Evolutionary conservation across 2,113 vertebrate genomes (phyloP).

Genomic region (Leptobrachium leishanense): DNA sequence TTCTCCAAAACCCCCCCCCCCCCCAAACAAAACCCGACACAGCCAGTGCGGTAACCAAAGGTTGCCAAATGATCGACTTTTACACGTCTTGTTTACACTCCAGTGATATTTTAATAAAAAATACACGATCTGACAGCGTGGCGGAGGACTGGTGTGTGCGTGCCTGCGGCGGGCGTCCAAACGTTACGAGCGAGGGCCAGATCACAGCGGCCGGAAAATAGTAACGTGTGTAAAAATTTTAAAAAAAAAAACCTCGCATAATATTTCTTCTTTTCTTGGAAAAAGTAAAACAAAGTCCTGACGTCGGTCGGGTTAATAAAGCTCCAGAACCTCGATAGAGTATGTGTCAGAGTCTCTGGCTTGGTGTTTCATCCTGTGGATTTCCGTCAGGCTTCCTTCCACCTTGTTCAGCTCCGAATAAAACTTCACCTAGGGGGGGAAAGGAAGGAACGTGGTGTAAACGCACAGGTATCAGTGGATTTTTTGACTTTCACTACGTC

Average conservation of each 20-base stretch:
- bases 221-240: neutral
- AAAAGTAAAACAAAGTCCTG: neutral
- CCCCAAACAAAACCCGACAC: neutral
- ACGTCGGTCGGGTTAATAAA: conserved; percentile 72
- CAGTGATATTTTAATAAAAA: neutral
- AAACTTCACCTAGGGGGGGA: conserved; percentile 74
- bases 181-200: too few relatives aligned
- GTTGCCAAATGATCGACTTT: neutral
- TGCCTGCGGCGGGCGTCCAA: too few relatives aligned
- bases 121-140: neutral
- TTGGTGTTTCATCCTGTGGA: conserved; percentile 69
- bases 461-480: too few relatives aligned
- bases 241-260: neutral
- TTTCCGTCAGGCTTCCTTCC: conserved; percentile 80
- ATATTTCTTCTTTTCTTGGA: neutral
- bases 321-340: conserved; percentile 89
- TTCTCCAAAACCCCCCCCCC: too few relatives aligned
- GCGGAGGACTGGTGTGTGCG: neutral
- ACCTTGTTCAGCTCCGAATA: conserved; percentile 91
- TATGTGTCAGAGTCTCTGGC: conserved; percentile 73
- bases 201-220: neutral
- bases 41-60: neutral
- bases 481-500: too few relatives aligned
- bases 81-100: too few relatives aligned
- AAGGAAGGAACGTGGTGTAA: neutral